phyloP scores from a whole-genome alignment of 2,888 invertebrate genomes.

The Eurytoma adleriae region DNA sequence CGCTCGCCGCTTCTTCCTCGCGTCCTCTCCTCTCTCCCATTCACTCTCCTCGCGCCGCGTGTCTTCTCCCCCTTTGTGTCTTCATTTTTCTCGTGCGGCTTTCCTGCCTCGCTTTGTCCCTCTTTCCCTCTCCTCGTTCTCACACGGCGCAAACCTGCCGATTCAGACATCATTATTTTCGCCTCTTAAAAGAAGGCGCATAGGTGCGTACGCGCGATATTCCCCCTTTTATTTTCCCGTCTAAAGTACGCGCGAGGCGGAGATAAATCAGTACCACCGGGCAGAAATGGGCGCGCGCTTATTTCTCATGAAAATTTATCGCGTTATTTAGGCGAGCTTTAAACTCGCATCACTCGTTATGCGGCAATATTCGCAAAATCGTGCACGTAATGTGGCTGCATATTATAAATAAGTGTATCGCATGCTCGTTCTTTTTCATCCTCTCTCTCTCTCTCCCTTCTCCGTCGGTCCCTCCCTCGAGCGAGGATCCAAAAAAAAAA shows the following conservation, averaged over 20 bases:
- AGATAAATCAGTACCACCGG: too few species aligned
- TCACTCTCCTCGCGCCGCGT: conserved; percentile 15
- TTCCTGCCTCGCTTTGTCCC: conserved; percentile 32
- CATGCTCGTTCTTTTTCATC: background rate
- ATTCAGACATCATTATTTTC: too few species aligned
- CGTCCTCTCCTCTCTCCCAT: conserved; percentile 27
- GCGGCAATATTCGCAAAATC: background rate
- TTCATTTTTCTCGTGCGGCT: conserved; percentile 43
- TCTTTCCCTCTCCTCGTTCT: conserved; percentile 11
- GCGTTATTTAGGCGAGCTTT: too few species aligned
- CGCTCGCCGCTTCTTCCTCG: conserved; percentile 25
- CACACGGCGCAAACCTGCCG: background rate
- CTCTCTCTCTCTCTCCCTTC: background rate
- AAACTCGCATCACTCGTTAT: too few species aligned
- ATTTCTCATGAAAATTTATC: too few species aligned
- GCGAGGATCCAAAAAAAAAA: background rate
- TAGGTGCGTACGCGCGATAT: too few species aligned
- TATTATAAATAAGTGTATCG: conserved; percentile 47
- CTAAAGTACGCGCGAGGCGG: too few species aligned
- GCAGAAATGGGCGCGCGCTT: too few species aligned
- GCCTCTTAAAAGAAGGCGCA: too few species aligned
- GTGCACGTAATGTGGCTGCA: conserved; percentile 20
- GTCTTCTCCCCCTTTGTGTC: conserved; percentile 42
- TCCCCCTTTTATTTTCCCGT: too few species aligned
- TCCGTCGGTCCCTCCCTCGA: background rate